Base-by-base conservation (phyloP, 1,140 invertebrate species). In the Globodera rostochiensis region DNA sequence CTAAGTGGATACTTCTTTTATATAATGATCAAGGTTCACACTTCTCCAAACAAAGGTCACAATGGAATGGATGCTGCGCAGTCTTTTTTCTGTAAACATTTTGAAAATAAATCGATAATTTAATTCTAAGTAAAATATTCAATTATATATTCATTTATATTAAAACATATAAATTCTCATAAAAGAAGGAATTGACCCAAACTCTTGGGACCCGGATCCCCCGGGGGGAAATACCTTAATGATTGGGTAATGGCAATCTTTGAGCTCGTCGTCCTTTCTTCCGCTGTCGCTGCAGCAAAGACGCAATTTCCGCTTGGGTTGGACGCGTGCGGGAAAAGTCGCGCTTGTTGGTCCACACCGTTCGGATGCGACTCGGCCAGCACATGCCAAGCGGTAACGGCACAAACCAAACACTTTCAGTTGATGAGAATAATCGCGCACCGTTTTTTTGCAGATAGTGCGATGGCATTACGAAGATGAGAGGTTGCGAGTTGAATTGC, bases 401-500 rank as follows among this genome's bases (percentile, higher is more conserved):
- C 36, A 9, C 67, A 46, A 60, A 36, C 36, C 36, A 36, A 36
- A 36, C 36, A 36, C 1, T 36, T 0, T 3, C 2, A 36, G 36
- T 36, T 36, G 36, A 36, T 36, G 36, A 36, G 36, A 36, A 36
- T 36, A 70, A 45, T 25, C 47, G 15, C 6, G 46, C 25, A 46
- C 47, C 36, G 36, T 36, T 36, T 36, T 25, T 46, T 25, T 46
- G 5, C 9, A 78, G 77, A 78, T 78, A n/a, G 70, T 70, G 21
- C 60, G 77, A 13, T 78, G 77, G 77, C 46, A 19, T 47, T 78
- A 69, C 47, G 46, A 64, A 49, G 46, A 78, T 46, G 47, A 70
- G 47, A 78, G 69, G 69, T 78, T 78, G 70, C 49, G n/a, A 70
- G 50, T 78, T 25, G 77, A 78, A 21, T 19, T 78, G 49, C 77